A percentile compares a stretch with the other conserved stretches of the same genome.
These are phyloP conservation scores for Chrysoperla carnea DNA, from an alignment of 1,140 invertebrate species.

Conservation along the genomic window DNA sequence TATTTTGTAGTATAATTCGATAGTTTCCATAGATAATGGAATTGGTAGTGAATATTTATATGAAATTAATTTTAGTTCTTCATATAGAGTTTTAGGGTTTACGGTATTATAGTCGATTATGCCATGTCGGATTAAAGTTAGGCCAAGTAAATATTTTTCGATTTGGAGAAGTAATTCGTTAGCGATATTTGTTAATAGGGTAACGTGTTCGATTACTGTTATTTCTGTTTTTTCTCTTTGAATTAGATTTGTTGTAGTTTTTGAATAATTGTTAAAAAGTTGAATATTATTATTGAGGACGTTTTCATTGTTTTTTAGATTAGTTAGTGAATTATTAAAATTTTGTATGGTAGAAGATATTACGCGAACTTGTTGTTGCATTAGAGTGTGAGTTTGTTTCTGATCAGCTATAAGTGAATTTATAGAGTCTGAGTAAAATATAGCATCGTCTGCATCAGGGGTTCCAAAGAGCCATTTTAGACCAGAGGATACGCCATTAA, in stretches of 20 bases:
- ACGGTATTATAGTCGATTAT: background rate
- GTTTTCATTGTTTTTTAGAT: background rate
- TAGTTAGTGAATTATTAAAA: slow-evolving; percentile 4
- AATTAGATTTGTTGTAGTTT: too few species aligned
- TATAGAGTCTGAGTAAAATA: slow-evolving; percentile 8
- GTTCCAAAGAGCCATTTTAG: slow-evolving; percentile 14
- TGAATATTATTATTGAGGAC: slow-evolving; percentile 1
- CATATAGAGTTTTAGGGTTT: background rate
- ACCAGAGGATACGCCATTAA: slow-evolving; percentile 9
- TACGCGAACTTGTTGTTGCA: slow-evolving; percentile 9
- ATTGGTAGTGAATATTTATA: background rate
- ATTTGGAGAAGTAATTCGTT: too few species aligned
- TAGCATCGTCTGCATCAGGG: slow-evolving; percentile 9
- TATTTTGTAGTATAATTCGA: too few species aligned
- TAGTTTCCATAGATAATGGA: too few species aligned
- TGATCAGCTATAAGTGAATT: slow-evolving; percentile 6
- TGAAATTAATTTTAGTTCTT: background rate
- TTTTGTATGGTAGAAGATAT: too few species aligned
- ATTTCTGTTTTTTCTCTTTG: slow-evolving; percentile 2
- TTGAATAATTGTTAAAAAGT: slow-evolving; percentile 1
- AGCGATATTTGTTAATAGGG: slow-evolving; percentile 5
- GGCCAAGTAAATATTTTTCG: background rate
- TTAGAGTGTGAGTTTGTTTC: slow-evolving; percentile 8
- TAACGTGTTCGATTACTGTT: slow-evolving; percentile 1
- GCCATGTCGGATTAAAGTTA: background rate